Percentiles rank a stretch among this genome's conserved stretches.
phyloP scores from a whole-genome alignment of 1,140 invertebrate genomes.

The Drosophila serrata region DNA sequence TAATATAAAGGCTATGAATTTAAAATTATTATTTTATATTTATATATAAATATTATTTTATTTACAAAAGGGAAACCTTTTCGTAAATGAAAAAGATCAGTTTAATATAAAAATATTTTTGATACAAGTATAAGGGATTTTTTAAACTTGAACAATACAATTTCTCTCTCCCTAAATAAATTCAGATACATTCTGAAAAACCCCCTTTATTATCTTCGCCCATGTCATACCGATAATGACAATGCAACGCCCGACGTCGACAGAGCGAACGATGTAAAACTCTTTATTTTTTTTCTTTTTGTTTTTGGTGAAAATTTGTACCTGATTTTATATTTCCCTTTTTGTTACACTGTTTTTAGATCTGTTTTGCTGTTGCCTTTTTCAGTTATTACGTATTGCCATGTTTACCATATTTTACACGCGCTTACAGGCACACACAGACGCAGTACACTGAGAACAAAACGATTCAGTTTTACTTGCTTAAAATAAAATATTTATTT shows the following conservation, averaged over 20 bases:
- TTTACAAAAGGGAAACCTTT: too few relatives aligned
- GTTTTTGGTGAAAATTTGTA: slow-evolving; percentile 78
- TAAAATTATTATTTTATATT: too few relatives aligned
- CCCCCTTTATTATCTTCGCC: not conserved
- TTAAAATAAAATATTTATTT: not conserved
- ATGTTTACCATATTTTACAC: slow-evolving; percentile 84
- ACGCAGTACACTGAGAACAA: not conserved
- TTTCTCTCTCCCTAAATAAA: not conserved
- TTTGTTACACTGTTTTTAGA: slow-evolving; percentile 63
- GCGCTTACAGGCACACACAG: slow-evolving; percentile 68
- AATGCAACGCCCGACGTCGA: slow-evolving; percentile 46
- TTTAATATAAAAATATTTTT: too few relatives aligned
- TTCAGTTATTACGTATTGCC: slow-evolving; percentile 79
- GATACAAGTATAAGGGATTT: too few relatives aligned
- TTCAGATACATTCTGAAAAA: not conserved
- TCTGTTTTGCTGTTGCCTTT: slow-evolving; percentile 37
- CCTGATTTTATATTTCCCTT: slow-evolving; percentile 82
- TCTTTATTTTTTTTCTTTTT: slow-evolving; percentile 43
- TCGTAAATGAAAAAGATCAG: too few relatives aligned
- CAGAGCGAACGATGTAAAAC: slow-evolving; percentile 69
- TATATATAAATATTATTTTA: too few relatives aligned
- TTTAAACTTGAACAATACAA: too few relatives aligned
- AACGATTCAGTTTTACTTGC: not conserved
- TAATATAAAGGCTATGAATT: too few relatives aligned
- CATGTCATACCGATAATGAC: slow-evolving; percentile 31